phyloP scores from a whole-genome alignment of 2,113 vertebrate genomes.

The Taxidea taxus region DNA sequence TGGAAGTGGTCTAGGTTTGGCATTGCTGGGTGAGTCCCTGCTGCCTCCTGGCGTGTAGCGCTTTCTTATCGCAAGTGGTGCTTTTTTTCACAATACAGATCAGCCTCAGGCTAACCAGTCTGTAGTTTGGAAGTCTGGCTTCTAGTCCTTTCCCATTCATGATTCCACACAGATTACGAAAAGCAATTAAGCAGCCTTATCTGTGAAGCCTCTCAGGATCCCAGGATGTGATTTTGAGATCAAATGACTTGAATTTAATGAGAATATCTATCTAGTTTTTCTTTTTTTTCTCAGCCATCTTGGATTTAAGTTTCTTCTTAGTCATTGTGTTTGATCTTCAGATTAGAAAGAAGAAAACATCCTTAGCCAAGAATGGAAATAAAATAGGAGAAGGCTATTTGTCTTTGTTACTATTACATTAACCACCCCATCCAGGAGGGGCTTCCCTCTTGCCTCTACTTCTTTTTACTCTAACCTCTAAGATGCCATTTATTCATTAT shows the following conservation, averaged over 20 bases:
- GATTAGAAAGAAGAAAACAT: conserved; percentile 47
- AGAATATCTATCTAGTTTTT: conserved; percentile 38
- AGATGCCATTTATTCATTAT: conserved; percentile 11
- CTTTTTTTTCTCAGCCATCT: conserved; percentile 31
- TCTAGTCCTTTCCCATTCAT: background rate
- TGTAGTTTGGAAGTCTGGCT: conserved; percentile 31
- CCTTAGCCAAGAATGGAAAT: conserved; percentile 48
- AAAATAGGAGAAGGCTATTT: conserved; percentile 51
- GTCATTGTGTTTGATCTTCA: conserved; percentile 58
- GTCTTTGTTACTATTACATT: conserved; percentile 39
- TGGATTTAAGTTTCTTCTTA: conserved; percentile 64
- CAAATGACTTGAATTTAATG: conserved; percentile 43
- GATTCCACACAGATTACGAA: conserved; percentile 34
- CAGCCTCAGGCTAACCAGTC: background rate
- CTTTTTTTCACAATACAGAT: conserved; percentile 25
- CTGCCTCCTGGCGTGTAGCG: background rate
- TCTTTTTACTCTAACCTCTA: conserved; percentile 18
- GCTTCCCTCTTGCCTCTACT: conserved; percentile 7
- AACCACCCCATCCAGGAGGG: background rate
- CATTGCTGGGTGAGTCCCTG: background rate
- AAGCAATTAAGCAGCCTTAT: conserved; percentile 52
- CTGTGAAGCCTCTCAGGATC: conserved; percentile 37
- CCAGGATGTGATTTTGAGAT: conserved; percentile 39
- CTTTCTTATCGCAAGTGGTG: background rate
- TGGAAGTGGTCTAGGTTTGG: background rate